Evolutionary conservation across 2,888 invertebrate genomes (phyloP), one percentile per base, ranked within the genome.

Genomic region (Psococerastis gibbosa): DNA sequence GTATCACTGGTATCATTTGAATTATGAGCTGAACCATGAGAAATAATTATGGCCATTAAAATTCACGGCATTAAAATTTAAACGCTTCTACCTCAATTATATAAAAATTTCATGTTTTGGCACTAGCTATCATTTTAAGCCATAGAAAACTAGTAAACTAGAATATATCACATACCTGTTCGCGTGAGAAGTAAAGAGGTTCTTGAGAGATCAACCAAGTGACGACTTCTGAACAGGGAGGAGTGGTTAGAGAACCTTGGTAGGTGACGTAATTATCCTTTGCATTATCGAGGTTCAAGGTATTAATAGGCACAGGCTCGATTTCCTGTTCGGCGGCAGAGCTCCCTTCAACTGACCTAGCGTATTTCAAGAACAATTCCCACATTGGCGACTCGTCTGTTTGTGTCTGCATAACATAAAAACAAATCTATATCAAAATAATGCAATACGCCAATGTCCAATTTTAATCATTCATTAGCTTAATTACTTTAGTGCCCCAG

Each of bases 241-340:
- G 69, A 3, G 69, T 70, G n/a, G 70, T 70, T 46, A 70, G 54
- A 1, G 69, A 69, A 1, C 70, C 70, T 18, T 55, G 54, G 51
- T 70, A 70, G 1, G 67, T 64, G 58, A 49, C 45, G 22, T 52
- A 54, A 23, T 49, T 49, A 9, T 44, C 46, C 2, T 47, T 11
- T 9, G 6, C 27, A 11, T 11, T 9, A 6, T 27, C 27, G 8
- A 27, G 27, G 11, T 27, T 27, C 27, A 27, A 11, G 11, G 11
- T 11, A 9, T 11, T 11, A 11, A 27, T 27, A 27, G 27, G 27
- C 27, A 27, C 8, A 6, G 27, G 27, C 8, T 27, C 11, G 8
- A 27, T 27, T 11, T 27, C 27, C 27, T 9, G 8, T 9, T 9
- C 11, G 8, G 6, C 11, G 11, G 27, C 27, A 9, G 27, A 6